These are phyloP conservation scores for Tapera naevia DNA, from an alignment of 2,797 vertebrate species.

Conservation along the genomic window DNA sequence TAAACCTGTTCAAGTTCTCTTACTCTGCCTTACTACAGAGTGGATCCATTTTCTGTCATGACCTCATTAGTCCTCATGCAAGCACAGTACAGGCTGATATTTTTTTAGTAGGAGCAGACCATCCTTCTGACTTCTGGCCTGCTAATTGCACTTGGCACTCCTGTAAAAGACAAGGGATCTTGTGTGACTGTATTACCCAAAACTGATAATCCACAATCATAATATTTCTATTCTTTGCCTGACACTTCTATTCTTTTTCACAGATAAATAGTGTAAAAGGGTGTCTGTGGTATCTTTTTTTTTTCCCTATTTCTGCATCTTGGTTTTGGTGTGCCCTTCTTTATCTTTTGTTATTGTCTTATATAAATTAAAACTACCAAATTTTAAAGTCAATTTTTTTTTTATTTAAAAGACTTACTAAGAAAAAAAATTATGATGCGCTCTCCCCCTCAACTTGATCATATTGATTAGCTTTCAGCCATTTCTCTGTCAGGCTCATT, in stretches of 20 bases:
- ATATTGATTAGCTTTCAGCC: conserved; percentile 84
- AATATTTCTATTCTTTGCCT: conserved; percentile 25
- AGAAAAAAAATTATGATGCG: conserved; percentile 70
- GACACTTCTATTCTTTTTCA: conserved; percentile 36
- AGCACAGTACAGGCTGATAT: not conserved
- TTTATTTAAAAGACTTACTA: conserved; percentile 75
- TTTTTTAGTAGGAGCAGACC: not conserved
- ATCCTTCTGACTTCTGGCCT: not conserved
- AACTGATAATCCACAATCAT: conserved; percentile 27
- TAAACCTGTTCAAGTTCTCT: not conserved
- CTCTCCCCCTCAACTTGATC: conserved; percentile 63
- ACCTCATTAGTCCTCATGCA: conserved; percentile 15
- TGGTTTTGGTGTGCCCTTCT: conserved; percentile 59
- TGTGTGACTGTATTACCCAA: conserved; percentile 42
- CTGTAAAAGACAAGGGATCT: conserved; percentile 23
- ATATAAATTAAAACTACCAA: conserved; percentile 76
- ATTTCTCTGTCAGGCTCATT: conserved; percentile 85
- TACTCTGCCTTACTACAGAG: not conserved
- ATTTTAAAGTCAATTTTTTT: conserved; percentile 71
- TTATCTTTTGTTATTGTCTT: conserved; percentile 78
- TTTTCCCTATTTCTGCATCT: not conserved
- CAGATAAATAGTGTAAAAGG: not conserved
- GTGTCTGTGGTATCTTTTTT: not conserved
- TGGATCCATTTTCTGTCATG: conserved; percentile 3
- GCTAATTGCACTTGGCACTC: conserved; percentile 45